Evolutionary conservation across 2,888 invertebrate genomes (phyloP).

Genomic region (Gibbula magus): DNA sequence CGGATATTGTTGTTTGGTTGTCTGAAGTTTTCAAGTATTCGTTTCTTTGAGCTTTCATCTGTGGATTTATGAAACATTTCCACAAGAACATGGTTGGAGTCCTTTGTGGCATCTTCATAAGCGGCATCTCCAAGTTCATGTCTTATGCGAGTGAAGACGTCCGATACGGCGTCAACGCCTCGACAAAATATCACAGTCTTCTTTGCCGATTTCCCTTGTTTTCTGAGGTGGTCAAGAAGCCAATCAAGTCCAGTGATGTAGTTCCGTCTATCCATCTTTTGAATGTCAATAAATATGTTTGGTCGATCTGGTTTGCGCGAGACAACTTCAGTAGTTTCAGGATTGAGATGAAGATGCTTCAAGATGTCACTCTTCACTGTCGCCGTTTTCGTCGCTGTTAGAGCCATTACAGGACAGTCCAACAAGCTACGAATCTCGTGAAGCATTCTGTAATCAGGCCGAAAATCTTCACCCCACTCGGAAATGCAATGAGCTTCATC

Average conservation of each 20-base stretch:
- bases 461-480: slow-evolving; percentile 43
- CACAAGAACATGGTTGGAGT: slow-evolving; percentile 34
- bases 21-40: slow-evolving; percentile 34
- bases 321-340: slow-evolving; percentile 26
- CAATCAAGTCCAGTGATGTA: slow-evolving; percentile 18
- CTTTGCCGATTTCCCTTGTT: slow-evolving; percentile 28
- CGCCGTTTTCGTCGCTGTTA: slow-evolving; percentile 35
- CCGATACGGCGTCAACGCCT: slow-evolving; percentile 39
- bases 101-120: slow-evolving; percentile 29
- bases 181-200: slow-evolving; percentile 41
- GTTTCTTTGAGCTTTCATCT: slow-evolving; percentile 33
- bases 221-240: slow-evolving; percentile 34
- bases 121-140: slow-evolving; percentile 29
- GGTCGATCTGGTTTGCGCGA: slow-evolving; percentile 25
- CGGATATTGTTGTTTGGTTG: slow-evolving; percentile 27
- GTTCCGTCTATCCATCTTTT: slow-evolving; percentile 17
- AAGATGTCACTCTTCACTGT: slow-evolving; percentile 37
- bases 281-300: slow-evolving; percentile 35
- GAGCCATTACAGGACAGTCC: slow-evolving; percentile 31
- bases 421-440: slow-evolving; percentile 34
- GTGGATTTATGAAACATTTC: slow-evolving; percentile 46
- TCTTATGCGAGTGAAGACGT: slow-evolving; percentile 37
- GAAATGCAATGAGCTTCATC: slow-evolving; percentile 48
- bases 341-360: slow-evolving; percentile 26
- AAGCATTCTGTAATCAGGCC: slow-evolving; percentile 35